Evolutionary conservation across 2,113 vertebrate species (phyloP).

Genomic region (Falco punctatus): DNA sequence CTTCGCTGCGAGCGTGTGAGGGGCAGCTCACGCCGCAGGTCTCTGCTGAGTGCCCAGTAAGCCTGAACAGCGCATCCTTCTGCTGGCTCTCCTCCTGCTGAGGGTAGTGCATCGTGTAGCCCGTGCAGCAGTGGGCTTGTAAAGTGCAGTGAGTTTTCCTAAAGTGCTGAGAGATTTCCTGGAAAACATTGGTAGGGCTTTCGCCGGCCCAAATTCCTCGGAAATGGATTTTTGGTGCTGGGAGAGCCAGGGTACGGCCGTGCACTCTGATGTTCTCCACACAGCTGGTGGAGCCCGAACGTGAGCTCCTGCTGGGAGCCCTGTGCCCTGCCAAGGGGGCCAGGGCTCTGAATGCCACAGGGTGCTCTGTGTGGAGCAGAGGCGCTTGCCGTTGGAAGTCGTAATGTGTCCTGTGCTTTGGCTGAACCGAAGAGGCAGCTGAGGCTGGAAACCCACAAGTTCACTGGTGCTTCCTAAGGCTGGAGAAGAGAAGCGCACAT

Average conservation of each 20-base stretch:
- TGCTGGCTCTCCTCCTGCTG: background rate
- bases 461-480: background rate
- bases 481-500: background rate
- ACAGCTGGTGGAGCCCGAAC: background rate
- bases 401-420: background rate
- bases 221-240: background rate
- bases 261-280: background rate
- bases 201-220: background rate
- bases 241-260: rapidly evolving
- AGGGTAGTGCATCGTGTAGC: background rate
- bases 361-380: background rate
- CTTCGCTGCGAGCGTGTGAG: background rate
- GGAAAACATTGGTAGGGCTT: background rate
- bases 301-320: background rate
- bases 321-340: background rate
- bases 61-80: background rate
- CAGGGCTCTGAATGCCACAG: background rate
- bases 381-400: background rate
- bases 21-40: background rate
- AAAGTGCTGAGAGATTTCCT: background rate
- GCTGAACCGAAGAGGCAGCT: background rate
- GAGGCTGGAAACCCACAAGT: background rate
- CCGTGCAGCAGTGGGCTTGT: background rate
- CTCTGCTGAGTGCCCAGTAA: background rate
- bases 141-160: background rate